Base-by-base conservation (phyloP, 2,797 vertebrate species). In the Eremophila alpestris region DNA sequence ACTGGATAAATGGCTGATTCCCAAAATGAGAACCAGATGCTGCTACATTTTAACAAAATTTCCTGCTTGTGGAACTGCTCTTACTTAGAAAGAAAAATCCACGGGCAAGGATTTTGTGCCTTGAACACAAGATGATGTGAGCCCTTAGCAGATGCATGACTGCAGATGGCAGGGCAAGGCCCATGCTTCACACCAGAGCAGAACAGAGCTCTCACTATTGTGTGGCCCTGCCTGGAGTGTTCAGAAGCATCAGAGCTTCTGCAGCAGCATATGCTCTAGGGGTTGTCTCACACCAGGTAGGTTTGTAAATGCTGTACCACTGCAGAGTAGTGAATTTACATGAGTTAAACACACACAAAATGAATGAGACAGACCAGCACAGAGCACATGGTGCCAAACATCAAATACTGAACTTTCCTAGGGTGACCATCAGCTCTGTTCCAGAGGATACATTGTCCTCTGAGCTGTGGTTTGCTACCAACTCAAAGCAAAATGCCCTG, bases 11-110 rank as follows among this genome's bases (percentile, higher is more conserved):
- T 56, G 36, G 29, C 41, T 43, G 45, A 59, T 70, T 94, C 45
- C 27, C n/a, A 34, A 83, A 93, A 92, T 68, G 52, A 87, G 80
- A 94, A 94, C 34, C 94, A 95, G 85, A 88, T 93, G 77, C 60
- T 92, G 67, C 30, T 82, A 45, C 5, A 11, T 73, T 79, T 92
- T 51, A 83, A 16, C 58, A 65, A 68, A 85, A 77, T 48, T 84
- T 80, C 27, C 32, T 67, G 24, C 46, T 54, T 3, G 2, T 54
- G 41, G 29, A 78, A 54, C 38, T 38, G 22, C 21, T 58, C 56
- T 70, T 75, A 55, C 24, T 81, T 46, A 49, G 27, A 49, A 71
- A 43, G 22, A 81, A 91, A 84, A 75, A 70, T 88, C 34, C 80
- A 36, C 52, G 45, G 34, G 15, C 48, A 59, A 38, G 0, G 2